A percentile compares a stretch with the other conserved stretches of the same genome.
phyloP scores from a whole-genome alignment of 1,140 invertebrate species.

The Zelostemma sp. region DNA sequence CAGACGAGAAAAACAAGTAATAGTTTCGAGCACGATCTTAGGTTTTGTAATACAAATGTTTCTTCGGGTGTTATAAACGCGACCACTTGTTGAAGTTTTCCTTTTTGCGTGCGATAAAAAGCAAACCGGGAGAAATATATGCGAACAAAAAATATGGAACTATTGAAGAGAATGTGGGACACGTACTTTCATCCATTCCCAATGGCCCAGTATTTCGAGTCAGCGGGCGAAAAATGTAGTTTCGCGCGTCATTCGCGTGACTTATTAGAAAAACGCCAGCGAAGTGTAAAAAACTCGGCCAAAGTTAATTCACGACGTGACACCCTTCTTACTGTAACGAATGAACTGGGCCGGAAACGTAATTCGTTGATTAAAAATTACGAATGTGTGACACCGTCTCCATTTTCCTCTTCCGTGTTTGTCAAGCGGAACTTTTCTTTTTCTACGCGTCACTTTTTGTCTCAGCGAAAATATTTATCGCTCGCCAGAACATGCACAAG shows the following conservation, averaged over 20 bases:
- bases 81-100: not conserved
- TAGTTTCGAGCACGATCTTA: not conserved
- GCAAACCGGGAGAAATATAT: too few species aligned
- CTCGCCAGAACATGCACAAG: not conserved
- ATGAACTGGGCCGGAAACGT: not conserved
- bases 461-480: not conserved
- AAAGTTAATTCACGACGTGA: not conserved
- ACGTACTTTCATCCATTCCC: slow-evolving; percentile 23
- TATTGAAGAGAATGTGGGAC: slow-evolving; percentile 19
- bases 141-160: too few species aligned
- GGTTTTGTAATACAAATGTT: too few species aligned
- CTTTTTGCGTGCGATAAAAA: slow-evolving; percentile 23
- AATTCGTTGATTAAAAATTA: slow-evolving; percentile 5
- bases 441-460: not conserved
- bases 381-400: not conserved
- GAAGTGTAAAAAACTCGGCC: not conserved
- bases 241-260: not conserved
- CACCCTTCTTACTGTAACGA: not conserved
- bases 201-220: slow-evolving; percentile 27
- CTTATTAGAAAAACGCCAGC: slow-evolving; percentile 1
- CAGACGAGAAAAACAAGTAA: not conserved
- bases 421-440: not conserved
- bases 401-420: not conserved
- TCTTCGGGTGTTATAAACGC: too few species aligned
- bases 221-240: slow-evolving; percentile 16